phyloP scores from a whole-genome alignment of 2,797 vertebrate genomes.

The Bryconaethiops microstoma region DNA sequence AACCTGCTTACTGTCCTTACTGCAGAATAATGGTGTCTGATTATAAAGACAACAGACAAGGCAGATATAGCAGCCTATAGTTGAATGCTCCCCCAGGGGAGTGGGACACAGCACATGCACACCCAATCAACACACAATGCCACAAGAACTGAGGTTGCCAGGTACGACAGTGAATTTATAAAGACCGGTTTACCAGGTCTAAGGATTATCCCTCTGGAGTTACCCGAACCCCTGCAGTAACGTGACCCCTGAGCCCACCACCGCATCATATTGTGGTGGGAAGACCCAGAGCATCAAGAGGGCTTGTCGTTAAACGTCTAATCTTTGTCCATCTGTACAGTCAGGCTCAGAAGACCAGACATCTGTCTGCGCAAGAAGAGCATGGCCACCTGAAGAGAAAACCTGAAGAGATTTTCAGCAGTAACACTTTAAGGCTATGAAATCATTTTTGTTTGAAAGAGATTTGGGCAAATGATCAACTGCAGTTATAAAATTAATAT shows the following conservation, averaged over 20 bases:
- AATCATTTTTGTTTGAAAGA: constrained; percentile 15
- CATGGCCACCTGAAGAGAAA: constrained; percentile 4
- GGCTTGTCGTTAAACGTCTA: constrained; percentile 70
- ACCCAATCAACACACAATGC: constrained; percentile 70
- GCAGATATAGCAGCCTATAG: constrained; percentile 55
- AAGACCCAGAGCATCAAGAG: constrained; percentile 60
- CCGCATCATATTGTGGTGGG: constrained; percentile 41
- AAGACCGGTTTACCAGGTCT: constrained; percentile 82
- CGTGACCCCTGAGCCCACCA: constrained; percentile 56
- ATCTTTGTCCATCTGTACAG: constrained; percentile 63
- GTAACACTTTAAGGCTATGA: background rate
- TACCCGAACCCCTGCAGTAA: constrained; percentile 77
- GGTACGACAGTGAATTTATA: constrained; percentile 67
- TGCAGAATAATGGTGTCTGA: constrained; percentile 43
- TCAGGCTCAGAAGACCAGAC: constrained; percentile 57
- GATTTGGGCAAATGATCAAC: constrained; percentile 21
- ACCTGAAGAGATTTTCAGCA: constrained; percentile 29
- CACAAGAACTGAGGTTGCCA: constrained; percentile 66
- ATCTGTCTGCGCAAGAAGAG: constrained; percentile 47
- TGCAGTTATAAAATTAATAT: constrained; percentile 40
- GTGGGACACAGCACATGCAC: constrained; percentile 63
- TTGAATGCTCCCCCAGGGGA: constrained; percentile 66
- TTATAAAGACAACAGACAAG: constrained; percentile 51
- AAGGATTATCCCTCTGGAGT: constrained; percentile 82
- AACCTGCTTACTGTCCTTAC: constrained; percentile 27